Conservation (phyloP, 2,797 vertebrate genomes). For the Threskiornis aethiopicus region DNA sequence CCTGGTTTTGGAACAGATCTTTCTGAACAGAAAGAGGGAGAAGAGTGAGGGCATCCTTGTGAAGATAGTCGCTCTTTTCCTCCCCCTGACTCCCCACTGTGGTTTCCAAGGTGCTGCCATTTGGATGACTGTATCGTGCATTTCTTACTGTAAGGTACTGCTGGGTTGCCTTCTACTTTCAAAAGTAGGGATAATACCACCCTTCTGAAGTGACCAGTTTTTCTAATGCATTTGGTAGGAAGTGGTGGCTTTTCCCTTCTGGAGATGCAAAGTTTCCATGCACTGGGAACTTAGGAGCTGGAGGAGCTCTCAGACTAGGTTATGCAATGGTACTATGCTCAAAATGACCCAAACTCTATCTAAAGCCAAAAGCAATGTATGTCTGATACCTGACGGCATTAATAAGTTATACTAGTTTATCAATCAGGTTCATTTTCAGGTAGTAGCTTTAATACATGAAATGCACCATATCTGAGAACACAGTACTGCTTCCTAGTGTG, state of each 20-base stretch:
- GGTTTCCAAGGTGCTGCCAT: background rate
- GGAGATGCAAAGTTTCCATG: background rate
- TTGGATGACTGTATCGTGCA: fast-evolving
- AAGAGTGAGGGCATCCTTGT: background rate
- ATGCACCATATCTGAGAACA: background rate
- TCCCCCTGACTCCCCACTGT: background rate
- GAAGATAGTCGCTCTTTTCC: background rate
- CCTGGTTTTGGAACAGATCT: background rate
- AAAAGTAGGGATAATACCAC: background rate
- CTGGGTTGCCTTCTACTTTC: background rate
- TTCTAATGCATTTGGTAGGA: background rate
- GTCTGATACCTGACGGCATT: background rate
- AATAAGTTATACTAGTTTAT: background rate
- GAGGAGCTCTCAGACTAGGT: background rate
- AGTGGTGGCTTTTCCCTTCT: background rate
- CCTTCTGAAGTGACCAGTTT: background rate
- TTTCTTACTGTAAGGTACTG: background rate
- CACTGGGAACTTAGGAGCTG: background rate
- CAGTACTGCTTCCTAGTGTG: background rate
- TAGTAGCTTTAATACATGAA: background rate
- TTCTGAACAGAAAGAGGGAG: background rate
- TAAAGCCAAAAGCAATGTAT: background rate
- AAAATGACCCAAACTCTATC: background rate
- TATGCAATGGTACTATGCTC: background rate
- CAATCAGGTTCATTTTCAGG: background rate